These are phyloP conservation scores for Setipinna tenuifilis DNA, from an alignment of 2,797 vertebrate species.

Conservation along the genomic window DNA sequence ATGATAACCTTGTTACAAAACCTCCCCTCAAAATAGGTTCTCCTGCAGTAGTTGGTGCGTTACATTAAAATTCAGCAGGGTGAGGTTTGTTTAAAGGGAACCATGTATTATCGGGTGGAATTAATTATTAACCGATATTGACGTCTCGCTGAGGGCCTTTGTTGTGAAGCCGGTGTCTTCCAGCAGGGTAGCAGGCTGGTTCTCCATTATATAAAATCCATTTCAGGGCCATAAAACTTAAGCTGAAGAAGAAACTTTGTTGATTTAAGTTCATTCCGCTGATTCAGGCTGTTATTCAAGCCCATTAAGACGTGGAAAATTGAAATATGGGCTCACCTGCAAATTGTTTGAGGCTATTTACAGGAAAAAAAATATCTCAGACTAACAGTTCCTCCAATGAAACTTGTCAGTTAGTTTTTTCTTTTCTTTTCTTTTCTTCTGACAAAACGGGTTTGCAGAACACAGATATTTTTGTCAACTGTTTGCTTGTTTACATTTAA, in stretches of 20 bases:
- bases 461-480: neutral
- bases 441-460: neutral
- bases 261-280: constrained; percentile 21
- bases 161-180: constrained; percentile 64
- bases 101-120: constrained; percentile 69
- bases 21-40: neutral
- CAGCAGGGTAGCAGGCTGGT: constrained; percentile 65
- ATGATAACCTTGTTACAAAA: neutral
- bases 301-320: neutral
- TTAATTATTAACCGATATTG: constrained; percentile 78
- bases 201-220: constrained; percentile 63
- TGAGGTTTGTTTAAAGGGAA: constrained; percentile 71
- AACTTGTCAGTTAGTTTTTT: neutral
- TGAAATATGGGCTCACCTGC: constrained; percentile 4
- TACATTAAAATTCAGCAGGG: constrained; percentile 59
- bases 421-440: neutral
- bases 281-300: constrained; percentile 14
- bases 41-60: neutral
- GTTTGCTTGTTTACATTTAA: neutral
- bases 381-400: neutral
- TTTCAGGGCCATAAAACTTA: constrained; percentile 17
- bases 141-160: constrained; percentile 66
- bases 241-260: constrained; percentile 34
- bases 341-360: neutral
- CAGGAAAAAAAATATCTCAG: neutral